Base-by-base conservation (phyloP, 1,140 invertebrate species). In the Hermatobates lingyangjiaoensis region DNA sequence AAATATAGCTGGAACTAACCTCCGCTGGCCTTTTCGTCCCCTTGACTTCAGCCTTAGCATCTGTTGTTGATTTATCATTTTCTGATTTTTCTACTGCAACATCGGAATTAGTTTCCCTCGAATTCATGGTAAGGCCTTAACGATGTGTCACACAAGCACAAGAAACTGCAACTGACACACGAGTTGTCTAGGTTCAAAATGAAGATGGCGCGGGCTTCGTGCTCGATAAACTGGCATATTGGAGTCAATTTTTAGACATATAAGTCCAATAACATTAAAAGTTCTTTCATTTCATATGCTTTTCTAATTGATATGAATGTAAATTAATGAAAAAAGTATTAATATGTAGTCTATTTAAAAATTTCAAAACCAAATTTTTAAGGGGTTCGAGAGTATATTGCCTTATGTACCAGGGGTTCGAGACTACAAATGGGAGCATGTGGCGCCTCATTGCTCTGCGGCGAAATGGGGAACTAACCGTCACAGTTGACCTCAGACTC, bases 1-100 rank as follows among this genome's bases (percentile, higher is more conserved):
- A 34, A 12, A 34, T 34, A 34, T 24, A 46, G 5, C 20, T 27
- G 20, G 42, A 46, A 79, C 80, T 81, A 70, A 87, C 83, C 75
- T 87, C 84, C 61, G 82, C 80, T 69, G 83, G 75, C 74, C 84
- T 80, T 72, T 87, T 87, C 64, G 80, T 82, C 66, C 82, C 83
- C 73, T 87, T 87, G 59, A 85, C 71, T 62, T 84, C 81, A 65
- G 78, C 79, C 72, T 86, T 85, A 39, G 75, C 74, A 66, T 83
- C 80, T 45, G 61, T 67, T 52, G 68, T 66, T 56, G 71, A 64
- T 70, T 82, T 83, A 64, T 83, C 80, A 67, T 79, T 82, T 58
- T 62, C 61, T 58, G 73, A 70, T 73, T 85, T 85, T 67, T 84
- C 81, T 52, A 84, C 79, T 57, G 78, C 80, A 65, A 84, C 81